These are phyloP conservation scores for Pristionchus fissidentatus DNA, from an alignment of 2,888 invertebrate species.

Conservation along the genomic window DNA sequence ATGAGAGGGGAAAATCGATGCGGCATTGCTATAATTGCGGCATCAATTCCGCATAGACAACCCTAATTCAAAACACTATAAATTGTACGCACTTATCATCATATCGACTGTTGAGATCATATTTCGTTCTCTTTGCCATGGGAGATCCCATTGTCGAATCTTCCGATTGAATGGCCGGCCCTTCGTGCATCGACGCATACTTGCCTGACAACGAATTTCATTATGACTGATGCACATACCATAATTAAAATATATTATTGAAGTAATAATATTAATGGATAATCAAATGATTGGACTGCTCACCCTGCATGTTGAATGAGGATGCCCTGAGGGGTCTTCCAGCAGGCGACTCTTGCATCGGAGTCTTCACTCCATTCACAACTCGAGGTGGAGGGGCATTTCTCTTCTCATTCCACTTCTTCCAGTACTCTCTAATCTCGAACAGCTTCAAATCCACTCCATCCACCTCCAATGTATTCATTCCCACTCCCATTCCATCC, in stretches of 20 bases:
- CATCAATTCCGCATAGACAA: no score
- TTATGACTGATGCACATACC: neutral
- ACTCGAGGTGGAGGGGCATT: neutral
- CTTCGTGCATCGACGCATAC: slow-evolving; percentile 9
- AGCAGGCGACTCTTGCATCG: neutral
- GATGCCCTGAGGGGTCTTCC: neutral
- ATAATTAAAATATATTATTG: no score
- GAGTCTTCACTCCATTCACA: slow-evolving; percentile 9
- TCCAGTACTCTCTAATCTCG: slow-evolving; percentile 61
- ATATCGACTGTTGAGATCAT: neutral
- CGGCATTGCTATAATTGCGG: no score
- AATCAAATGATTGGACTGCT: neutral
- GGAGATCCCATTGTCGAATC: neutral
- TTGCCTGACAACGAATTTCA: neutral
- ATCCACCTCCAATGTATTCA: slow-evolving; percentile 63
- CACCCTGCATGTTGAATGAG: slow-evolving; percentile 4
- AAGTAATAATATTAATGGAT: no score
- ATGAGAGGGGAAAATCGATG: no score
- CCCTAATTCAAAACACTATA: neutral
- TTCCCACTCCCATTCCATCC: slow-evolving; percentile 34
- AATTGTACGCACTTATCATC: slow-evolving; percentile 1
- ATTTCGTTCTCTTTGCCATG: neutral
- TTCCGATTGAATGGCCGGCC: neutral
- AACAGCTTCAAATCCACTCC: slow-evolving; percentile 71
- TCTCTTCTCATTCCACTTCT: neutral